These are phyloP conservation scores for Toxotes lorentzi DNA, from an alignment of 2,797 vertebrate species.

Conservation along the genomic window DNA sequence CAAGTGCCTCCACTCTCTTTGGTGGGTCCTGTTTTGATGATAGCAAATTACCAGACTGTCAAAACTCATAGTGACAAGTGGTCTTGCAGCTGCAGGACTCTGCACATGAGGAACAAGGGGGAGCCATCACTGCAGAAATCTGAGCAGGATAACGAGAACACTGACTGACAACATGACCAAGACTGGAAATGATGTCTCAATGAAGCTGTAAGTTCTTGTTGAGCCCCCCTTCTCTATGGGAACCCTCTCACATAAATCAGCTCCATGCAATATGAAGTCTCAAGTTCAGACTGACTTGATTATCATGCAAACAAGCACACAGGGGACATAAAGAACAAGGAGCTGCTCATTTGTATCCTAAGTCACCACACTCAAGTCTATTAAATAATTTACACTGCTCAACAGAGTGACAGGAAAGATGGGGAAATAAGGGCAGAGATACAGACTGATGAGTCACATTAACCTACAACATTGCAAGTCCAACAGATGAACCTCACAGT, in stretches of 20 bases:
- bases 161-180: neutral
- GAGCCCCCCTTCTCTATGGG: neutral
- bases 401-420: constrained; percentile 4
- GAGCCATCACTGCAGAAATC: no score
- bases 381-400: constrained; percentile 43
- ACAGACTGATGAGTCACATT: constrained; percentile 15
- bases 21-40: no score
- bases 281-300: constrained; percentile 36
- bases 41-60: no score
- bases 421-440: constrained; percentile 5
- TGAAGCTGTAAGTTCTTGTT: neutral
- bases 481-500: constrained; percentile 6
- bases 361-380: constrained; percentile 24
- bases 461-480: neutral
- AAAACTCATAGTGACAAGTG: neutral
- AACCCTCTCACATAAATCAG: constrained; percentile 30
- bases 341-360: constrained; percentile 34
- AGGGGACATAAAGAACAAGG: constrained; percentile 41
- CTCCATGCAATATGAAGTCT: constrained; percentile 29
- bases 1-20: no score
- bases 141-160: neutral
- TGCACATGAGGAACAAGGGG: neutral
- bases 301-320: constrained; percentile 43
- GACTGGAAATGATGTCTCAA: neutral
- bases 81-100: neutral